Percentiles rank a stretch among this genome's conserved stretches.
These are phyloP conservation scores for Campoplex capitator DNA, from an alignment of 2,888 invertebrate species.

Conservation along the genomic window DNA sequence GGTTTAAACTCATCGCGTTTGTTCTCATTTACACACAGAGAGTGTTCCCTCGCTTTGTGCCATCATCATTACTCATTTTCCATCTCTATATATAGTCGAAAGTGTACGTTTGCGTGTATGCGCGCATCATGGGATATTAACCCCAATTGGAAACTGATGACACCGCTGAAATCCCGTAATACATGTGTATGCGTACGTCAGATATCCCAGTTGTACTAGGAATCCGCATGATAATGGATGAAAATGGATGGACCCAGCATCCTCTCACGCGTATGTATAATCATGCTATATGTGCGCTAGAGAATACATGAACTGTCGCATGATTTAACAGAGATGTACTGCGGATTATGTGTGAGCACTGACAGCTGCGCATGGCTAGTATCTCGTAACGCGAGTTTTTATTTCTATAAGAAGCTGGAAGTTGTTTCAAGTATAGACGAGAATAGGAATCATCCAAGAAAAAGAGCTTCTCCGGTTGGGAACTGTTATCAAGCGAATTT, in stretches of 20 bases:
- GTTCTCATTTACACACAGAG: slow-evolving; percentile 25
- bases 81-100: slow-evolving; percentile 15
- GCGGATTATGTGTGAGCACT: background rate
- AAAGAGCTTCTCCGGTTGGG: background rate
- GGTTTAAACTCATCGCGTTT: slow-evolving; percentile 21
- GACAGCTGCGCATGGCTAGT: background rate
- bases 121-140: slow-evolving; percentile 48
- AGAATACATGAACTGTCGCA: slow-evolving; percentile 4
- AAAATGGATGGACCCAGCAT: slow-evolving; percentile 53
- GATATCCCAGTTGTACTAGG: slow-evolving; percentile 39
- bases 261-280: slow-evolving; percentile 12
- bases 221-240: slow-evolving; percentile 56
- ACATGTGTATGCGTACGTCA: slow-evolving; percentile 31
- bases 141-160: slow-evolving; percentile 65
- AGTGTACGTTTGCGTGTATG: background rate
- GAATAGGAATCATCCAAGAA: background rate
- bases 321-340: slow-evolving; percentile 26
- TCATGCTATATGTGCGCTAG: slow-evolving; percentile 24
- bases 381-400: background rate
- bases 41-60: slow-evolving; percentile 4
- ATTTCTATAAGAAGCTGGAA: background rate
- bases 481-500: background rate
- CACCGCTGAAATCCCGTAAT: slow-evolving; percentile 42
- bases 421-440: background rate
- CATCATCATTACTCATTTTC: slow-evolving; percentile 20